Percentiles rank a stretch among this genome's conserved stretches.
Conservation (phyloP, 2,888 invertebrate species). For the Rotaria macrura region DNA sequence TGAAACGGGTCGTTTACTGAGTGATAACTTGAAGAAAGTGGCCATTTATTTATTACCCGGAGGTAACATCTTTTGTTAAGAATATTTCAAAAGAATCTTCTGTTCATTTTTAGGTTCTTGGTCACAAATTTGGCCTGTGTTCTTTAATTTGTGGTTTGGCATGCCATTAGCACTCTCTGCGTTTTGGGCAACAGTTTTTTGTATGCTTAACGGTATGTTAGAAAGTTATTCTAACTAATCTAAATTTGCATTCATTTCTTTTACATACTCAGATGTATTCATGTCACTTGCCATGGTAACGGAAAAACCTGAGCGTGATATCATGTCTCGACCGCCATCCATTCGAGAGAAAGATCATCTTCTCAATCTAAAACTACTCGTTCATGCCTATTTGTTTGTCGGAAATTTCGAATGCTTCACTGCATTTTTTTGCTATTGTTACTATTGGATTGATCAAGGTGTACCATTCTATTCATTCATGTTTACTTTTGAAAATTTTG, state of each 20-base stretch:
- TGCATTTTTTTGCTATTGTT: background rate
- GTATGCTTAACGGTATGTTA: too few species aligned
- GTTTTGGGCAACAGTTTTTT: too few species aligned
- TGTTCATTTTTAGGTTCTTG: background rate
- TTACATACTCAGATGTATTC: background rate
- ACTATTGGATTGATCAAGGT: background rate
- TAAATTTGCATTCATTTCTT: too few species aligned
- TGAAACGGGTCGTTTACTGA: slow-evolving; percentile 18
- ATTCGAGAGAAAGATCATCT: slow-evolving; percentile 12
- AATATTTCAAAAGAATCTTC: too few species aligned
- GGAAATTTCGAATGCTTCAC: background rate
- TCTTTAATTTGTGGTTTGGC: slow-evolving; percentile 22
- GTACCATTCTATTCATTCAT: background rate
- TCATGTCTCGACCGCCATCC: slow-evolving; percentile 15
- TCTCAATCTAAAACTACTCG: slow-evolving; percentile 21
- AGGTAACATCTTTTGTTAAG: too few species aligned
- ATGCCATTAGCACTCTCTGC: too few species aligned
- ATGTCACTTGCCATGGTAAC: slow-evolving; percentile 24
- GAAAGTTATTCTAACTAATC: too few species aligned
- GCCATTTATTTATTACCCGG: slow-evolving; percentile 25
- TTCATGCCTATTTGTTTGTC: slow-evolving; percentile 24
- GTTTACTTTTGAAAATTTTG: slow-evolving; percentile 21
- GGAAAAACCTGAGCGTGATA: slow-evolving; percentile 23
- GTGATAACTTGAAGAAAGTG: slow-evolving; percentile 28
- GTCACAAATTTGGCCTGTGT: slow-evolving; percentile 23